Conservation (phyloP, 2,888 invertebrate genomes). For the Drosophila rellima region DNA sequence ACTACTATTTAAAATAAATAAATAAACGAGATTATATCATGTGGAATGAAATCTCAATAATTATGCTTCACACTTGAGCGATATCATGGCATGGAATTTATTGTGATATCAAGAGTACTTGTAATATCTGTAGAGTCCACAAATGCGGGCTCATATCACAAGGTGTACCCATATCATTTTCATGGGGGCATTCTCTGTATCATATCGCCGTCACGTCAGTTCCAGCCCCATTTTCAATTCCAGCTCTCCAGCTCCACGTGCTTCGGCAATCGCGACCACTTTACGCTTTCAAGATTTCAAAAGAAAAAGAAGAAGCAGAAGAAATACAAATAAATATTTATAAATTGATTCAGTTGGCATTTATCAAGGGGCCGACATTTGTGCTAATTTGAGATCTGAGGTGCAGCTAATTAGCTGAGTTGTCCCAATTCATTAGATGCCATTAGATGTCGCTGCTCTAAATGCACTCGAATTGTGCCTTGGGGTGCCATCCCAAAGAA, state of each 20-base stretch:
- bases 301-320: background rate
- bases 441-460: slow-evolving; percentile 10
- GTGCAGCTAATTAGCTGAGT: slow-evolving; percentile 26
- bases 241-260: slow-evolving; percentile 39
- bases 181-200: slow-evolving; percentile 39
- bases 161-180: slow-evolving; percentile 39
- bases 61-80: slow-evolving; percentile 15
- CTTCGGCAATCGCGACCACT: slow-evolving; percentile 42
- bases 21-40: slow-evolving; percentile 2
- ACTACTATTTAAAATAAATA: background rate
- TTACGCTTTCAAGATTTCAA: slow-evolving; percentile 52
- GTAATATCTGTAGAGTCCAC: slow-evolving; percentile 19
- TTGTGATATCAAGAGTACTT: slow-evolving; percentile 20
- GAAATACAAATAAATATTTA: slow-evolving; percentile 56
- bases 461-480: slow-evolving; percentile 20
- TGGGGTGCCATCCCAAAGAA: slow-evolving; percentile 13
- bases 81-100: slow-evolving; percentile 11
- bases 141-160: slow-evolving; percentile 33
- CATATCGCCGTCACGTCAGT: slow-evolving; percentile 33
- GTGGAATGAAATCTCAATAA: slow-evolving; percentile 10
- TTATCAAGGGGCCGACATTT: slow-evolving; percentile 41
- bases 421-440: slow-evolving; percentile 40
- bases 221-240: slow-evolving; percentile 2
- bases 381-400: slow-evolving; percentile 61
- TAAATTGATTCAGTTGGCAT: slow-evolving; percentile 48